Percentiles rank a stretch among this genome's conserved stretches.
Evolutionary conservation across 2,113 vertebrate genomes (phyloP).

Genomic region (Hydrolagus affinis): DNA sequence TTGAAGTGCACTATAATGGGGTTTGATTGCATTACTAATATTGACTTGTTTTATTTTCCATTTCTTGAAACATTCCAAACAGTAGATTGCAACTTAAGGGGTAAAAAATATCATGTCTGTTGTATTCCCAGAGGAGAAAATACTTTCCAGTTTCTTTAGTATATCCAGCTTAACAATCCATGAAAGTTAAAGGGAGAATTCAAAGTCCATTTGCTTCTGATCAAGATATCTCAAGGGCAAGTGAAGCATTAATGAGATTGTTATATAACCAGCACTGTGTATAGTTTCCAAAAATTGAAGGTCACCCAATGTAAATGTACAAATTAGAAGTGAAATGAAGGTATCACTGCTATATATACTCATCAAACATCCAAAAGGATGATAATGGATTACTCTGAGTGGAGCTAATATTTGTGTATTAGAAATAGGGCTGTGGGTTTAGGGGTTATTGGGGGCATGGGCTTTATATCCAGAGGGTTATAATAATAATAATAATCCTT

Average conservation of each 20-base stretch:
- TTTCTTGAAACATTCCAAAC: background rate
- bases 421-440: background rate
- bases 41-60: background rate
- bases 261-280: background rate
- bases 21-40: background rate
- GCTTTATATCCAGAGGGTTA: too few species aligned
- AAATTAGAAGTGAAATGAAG: background rate
- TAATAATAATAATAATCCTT: too few species aligned
- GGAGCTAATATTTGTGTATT: background rate
- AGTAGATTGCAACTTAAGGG: background rate
- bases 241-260: background rate
- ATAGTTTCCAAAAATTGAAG: background rate
- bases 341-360: background rate
- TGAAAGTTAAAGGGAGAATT: conserved; percentile 2
- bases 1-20: too few species aligned
- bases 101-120: background rate
- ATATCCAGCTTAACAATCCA: background rate
- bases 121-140: background rate
- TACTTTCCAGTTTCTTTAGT: background rate
- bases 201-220: background rate
- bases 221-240: background rate
- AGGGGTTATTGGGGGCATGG: background rate
- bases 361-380: background rate
- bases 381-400: background rate
- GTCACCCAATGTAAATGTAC: background rate